phyloP scores from a whole-genome alignment of 2,113 vertebrate genomes.

The Quiscalus mexicanus region DNA sequence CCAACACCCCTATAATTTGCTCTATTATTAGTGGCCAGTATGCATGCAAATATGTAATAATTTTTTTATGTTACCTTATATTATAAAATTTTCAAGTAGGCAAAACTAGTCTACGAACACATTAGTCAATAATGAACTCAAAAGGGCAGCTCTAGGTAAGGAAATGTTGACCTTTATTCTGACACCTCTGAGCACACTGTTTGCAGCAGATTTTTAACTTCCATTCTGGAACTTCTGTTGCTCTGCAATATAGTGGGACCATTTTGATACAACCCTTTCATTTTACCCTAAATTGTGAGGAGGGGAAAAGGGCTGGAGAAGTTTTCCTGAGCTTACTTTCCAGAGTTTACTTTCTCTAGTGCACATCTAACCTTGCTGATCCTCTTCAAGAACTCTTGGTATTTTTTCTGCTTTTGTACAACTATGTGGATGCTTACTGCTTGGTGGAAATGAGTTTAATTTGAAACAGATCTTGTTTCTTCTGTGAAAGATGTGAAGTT shows the following conservation, averaged over 20 bases:
- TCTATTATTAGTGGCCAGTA: background rate
- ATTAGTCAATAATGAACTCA: background rate
- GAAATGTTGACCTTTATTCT: background rate
- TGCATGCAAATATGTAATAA: background rate
- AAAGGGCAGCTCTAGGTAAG: background rate
- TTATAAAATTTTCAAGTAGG: background rate
- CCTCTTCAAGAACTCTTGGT: background rate
- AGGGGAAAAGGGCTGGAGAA: background rate
- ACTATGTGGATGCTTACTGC: background rate
- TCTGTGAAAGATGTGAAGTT: background rate
- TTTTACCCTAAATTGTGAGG: background rate
- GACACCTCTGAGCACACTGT: background rate
- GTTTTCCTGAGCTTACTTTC: background rate
- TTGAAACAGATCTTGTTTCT: background rate
- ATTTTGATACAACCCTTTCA: background rate
- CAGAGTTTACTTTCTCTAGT: background rate
- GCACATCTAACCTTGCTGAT: background rate
- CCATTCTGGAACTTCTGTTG: background rate
- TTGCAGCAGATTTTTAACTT: background rate
- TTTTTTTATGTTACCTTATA: background rate
- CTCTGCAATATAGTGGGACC: background rate
- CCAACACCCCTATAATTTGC: background rate
- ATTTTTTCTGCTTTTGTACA: background rate
- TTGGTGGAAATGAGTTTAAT: background rate
- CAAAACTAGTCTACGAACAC: background rate